Conservation (phyloP, 2,113 vertebrate genomes). For the Galbula dea region DNA sequence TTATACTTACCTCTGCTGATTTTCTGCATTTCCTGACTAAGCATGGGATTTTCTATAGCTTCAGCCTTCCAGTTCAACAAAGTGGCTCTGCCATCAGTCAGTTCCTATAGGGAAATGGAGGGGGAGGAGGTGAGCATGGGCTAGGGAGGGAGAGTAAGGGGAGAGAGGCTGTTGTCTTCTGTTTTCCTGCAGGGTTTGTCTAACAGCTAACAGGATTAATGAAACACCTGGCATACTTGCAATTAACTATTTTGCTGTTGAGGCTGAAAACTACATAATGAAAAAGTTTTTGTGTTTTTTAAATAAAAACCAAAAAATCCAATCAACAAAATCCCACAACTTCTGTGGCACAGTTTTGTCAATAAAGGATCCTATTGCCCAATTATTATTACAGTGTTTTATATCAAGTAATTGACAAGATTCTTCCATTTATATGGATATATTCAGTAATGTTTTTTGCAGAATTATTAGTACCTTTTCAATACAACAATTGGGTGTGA, state of each 20-base stretch:
- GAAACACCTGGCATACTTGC: slow-evolving; percentile 67
- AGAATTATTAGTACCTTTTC: not conserved
- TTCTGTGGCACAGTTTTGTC: not conserved
- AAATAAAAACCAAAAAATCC: not conserved
- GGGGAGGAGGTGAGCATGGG: not conserved
- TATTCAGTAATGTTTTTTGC: not conserved
- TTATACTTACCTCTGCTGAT: not conserved
- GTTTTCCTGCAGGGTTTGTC: slow-evolving; percentile 60
- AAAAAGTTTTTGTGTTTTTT: not conserved
- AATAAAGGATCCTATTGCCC: not conserved
- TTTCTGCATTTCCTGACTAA: slow-evolving; percentile 6
- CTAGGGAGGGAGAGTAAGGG: not conserved
- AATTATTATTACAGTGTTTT: not conserved
- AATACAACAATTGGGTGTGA: not conserved
- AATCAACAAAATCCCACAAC: not conserved
- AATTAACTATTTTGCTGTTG: slow-evolving; percentile 68
- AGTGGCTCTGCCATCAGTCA: not conserved
- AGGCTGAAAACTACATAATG: slow-evolving; percentile 57
- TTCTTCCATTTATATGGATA: not conserved
- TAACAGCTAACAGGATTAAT: slow-evolving; percentile 68
- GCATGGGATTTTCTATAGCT: not conserved
- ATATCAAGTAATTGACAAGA: not conserved
- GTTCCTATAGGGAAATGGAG: slow-evolving; percentile 4
- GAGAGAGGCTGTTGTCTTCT: slow-evolving; percentile 36
- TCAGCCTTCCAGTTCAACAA: not conserved